Evolutionary conservation across 2,113 vertebrate genomes (phyloP).

Genomic region (Bostrychus sinensis): DNA sequence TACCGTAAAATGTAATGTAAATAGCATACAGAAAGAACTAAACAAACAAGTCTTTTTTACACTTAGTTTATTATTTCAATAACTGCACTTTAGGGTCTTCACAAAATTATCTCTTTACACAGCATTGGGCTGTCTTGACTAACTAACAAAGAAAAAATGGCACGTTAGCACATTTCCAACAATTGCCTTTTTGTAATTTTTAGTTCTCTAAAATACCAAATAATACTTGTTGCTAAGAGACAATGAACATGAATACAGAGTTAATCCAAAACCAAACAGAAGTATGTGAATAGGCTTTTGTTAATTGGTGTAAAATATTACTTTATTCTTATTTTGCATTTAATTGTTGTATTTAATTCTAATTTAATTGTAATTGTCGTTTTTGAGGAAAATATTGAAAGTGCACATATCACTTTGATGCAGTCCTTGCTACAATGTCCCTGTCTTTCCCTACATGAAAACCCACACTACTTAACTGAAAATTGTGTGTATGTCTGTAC

Average conservation of each 20-base stretch:
- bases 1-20: slow-evolving; percentile 27
- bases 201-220: slow-evolving; percentile 24
- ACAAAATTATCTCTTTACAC: neutral
- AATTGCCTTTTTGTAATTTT: neutral
- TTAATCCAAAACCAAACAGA: slow-evolving; percentile 30
- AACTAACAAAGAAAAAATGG: neutral
- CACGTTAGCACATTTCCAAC: slow-evolving; percentile 37
- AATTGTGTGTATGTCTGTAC: slow-evolving; percentile 4
- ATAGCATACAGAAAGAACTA: neutral
- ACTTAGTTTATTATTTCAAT: slow-evolving; percentile 1
- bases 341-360: neutral
- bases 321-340: slow-evolving; percentile 8
- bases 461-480: slow-evolving; percentile 25
- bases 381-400: no score
- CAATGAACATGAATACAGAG: slow-evolving; percentile 27
- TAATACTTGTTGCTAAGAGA: slow-evolving; percentile 39
- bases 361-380: slow-evolving; percentile 23
- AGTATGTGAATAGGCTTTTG: slow-evolving; percentile 2
- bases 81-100: slow-evolving; percentile 13
- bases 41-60: neutral
- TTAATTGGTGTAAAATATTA: slow-evolving; percentile 11
- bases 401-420: slow-evolving; percentile 57
- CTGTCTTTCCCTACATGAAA: slow-evolving; percentile 8
- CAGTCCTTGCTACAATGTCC: slow-evolving; percentile 27
- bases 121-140: neutral